phyloP scores from a whole-genome alignment of 2,797 vertebrate genomes.

The Amphiprion clarkii region DNA sequence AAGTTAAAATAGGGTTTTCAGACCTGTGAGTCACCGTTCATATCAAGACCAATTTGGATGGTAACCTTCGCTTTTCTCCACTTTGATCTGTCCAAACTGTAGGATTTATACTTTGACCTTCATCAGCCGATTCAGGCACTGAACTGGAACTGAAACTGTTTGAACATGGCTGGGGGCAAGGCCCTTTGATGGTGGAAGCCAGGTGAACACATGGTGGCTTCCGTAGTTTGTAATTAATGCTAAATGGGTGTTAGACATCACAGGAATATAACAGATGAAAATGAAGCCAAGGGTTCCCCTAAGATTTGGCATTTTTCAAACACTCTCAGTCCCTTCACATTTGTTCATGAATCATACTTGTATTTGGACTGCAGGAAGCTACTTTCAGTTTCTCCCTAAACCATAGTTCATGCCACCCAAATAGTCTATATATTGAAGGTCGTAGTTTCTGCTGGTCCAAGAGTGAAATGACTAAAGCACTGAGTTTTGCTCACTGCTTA shows the following conservation, averaged over 20 bases:
- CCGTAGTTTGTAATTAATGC: neutral
- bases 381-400: neutral
- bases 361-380: neutral
- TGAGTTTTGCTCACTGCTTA: neutral
- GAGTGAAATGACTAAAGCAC: neutral
- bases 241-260: neutral
- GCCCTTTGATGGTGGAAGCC: conserved; percentile 21
- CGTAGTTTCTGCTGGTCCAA: neutral
- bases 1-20: conserved; percentile 9
- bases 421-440: neutral
- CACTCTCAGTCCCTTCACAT: neutral
- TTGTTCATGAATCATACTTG: neutral
- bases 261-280: neutral
- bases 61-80: neutral
- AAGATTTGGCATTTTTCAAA: neutral
- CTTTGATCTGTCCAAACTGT: conserved; percentile 8
- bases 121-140: neutral
- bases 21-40: conserved; percentile 9
- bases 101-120: neutral
- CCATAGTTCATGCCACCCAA: neutral
- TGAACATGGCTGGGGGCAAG: neutral
- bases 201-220: conserved; percentile 10
- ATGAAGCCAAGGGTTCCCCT: neutral
- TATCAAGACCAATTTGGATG: neutral
- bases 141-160: conserved; percentile 2